Base-by-base conservation (phyloP, 2,888 invertebrate genomes). In the Andrena camellia region DNA sequence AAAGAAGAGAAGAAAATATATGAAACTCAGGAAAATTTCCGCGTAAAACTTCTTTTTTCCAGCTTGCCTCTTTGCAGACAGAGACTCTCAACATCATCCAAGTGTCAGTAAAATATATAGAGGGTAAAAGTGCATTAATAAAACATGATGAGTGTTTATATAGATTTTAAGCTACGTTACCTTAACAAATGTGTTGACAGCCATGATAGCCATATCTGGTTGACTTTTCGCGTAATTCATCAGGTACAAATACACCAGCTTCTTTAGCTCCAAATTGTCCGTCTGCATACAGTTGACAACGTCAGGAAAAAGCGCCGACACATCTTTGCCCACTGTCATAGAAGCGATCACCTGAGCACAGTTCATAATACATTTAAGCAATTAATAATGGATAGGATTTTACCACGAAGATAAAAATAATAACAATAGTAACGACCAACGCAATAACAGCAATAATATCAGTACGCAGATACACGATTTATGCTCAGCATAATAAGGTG, bases 281-380 rank as follows among this genome's bases (percentile, higher is more conserved):
- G 99, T 99, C 95, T 99, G 99, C 99, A 99, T 99, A 94, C 99
- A 99, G 95, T 99, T 99, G 35, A 99, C 99, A 1, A 99, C 99
- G 94, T 99, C 99, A 0, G 99, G 99, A 94, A 99, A 99, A 20
- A 99, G 95, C 0, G 99, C 99, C 0, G 98, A 98, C 0, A 99
- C 99, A 96, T 99, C 99, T 95, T 99, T 99, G 71, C 99, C 99
- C 29, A 99, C 99, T 6, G 99, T 99, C 99, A 99, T 99, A 83
- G 99, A 99, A 31, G 99, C 99, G 93, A 99, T 99, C 26, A 99
- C 99, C 97, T 99, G 90, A 74, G 93, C 88, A 67, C 42, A 84
- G 48, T 69, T 59, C 57, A 72, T 52, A 50, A 20, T 42, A 50
- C 6, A 31, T 48, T 48, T 68, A 23, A 33, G 5, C 42, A 33